Base-by-base conservation (phyloP, 2,797 vertebrate species). In the Eupleurogrammus muticus region DNA sequence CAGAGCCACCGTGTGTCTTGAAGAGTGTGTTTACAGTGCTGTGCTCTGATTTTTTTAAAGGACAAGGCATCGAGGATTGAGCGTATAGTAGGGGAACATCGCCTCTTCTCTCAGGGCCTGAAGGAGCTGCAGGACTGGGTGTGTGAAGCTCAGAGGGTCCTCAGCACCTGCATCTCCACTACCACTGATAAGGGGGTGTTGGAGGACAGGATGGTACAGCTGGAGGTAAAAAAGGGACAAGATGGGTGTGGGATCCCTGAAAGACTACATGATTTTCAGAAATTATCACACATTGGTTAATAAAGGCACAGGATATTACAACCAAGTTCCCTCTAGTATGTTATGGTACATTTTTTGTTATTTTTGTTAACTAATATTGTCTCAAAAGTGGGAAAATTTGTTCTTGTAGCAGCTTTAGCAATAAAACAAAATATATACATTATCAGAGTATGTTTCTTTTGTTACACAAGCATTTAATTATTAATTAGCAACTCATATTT, bases 111-210 rank as follows among this genome's bases (percentile, higher is more conserved):
- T 1, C 94, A 96, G 2, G 95, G 94, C n/a, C 74, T 97, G 28
- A 96, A 95, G 69, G 97, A 99, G 61, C 95, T 99, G 17, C 96
- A 98, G 77, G 96, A 97, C 75, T 99, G 98, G 98, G 91, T 97
- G 86, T 93, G 91, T 21, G 97, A 99, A 56, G 92, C 96, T 5
- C 87, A 96, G 76, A 94, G 95, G 73, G 91, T 96, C 90, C 92
- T 99, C 51, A 91, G 93, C 74, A 96, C 94, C 7, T 99, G 97
- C 80, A 93, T 92, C 81, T 95, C 94, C 72, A 93, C 95, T 9
- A 97, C 96, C 0, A 94, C 95, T 0, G 96, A 99, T 90, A 98
- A 97, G 81, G 93, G 92, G 1, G 93, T 97, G 70, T 91, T 99
- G 75, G 96, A 99, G 77, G 96, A 95, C 82, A 94, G 97, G 67